Base-by-base conservation (phyloP, 1,140 invertebrate species). In the Sinonovacula constricta region DNA sequence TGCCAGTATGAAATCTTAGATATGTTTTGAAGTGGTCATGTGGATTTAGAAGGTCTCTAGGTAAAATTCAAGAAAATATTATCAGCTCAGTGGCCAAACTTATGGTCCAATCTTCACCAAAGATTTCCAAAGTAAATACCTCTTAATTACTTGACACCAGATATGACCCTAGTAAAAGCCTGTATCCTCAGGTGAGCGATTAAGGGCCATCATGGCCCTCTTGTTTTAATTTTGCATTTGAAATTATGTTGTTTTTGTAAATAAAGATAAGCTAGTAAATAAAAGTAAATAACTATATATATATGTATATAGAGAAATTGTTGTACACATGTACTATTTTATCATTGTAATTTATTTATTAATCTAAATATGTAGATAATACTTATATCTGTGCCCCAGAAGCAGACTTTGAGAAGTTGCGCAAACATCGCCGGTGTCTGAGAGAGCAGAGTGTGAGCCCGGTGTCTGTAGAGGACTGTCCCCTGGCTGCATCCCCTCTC, bases 371-470 rank as follows among this genome's bases (percentile, higher is more conserved):
- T 30, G 22, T 53, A 60, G 63, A 77, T n/a, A n/a, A n/a, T n/a
- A n/a, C n/a, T n/a, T n/a, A n/a, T n/a, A n/a, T n/a, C n/a, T n/a
- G n/a, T n/a, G n/a, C n/a, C n/a, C 56, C 81, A 90, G 88, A 90
- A 49, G 63, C 86, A 12, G 83, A 86, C 59, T 83, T 83, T 80
- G 76, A 88, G 39, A 81, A 83, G 49, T 75, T 81, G 33, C 60
- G 86, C 1, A 85, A 85, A 34, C 81, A 87, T 12, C 77, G 88
- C n/a, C 63, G 81, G 12, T 59, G 82, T 71, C 72, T 84, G 53
- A 68, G 85, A 7, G 86, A 89, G 65, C 57, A 81, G 0, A 89
- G 87, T 69, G 63, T 88, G 7, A 89, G 88, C 62, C 89, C 89
- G 12, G 65, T 88, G 10, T 49, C 80, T 12, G 30, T 86, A 26